Evolutionary conservation across 2,797 vertebrate species (phyloP).

Genomic region (Sciaenops ocellatus): DNA sequence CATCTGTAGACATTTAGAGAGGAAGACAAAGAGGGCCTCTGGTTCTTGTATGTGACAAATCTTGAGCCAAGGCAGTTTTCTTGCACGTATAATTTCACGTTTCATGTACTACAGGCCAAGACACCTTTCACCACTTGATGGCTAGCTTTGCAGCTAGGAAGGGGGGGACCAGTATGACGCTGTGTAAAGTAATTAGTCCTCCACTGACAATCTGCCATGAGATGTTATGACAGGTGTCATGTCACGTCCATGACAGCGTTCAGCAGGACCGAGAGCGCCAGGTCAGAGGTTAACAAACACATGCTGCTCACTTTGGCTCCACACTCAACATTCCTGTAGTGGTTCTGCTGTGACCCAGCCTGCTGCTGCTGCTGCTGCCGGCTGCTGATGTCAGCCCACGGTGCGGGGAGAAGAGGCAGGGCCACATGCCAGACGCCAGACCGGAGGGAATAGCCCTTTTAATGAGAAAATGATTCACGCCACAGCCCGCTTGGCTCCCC

Average conservation of each 20-base stretch:
- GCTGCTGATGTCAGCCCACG: conserved; percentile 65
- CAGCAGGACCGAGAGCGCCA: conserved; percentile 52
- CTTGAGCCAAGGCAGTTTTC: conserved; percentile 30
- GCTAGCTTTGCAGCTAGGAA: conserved; percentile 3
- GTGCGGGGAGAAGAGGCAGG: conserved; percentile 50
- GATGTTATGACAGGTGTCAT: conserved; percentile 85
- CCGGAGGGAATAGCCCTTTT: conserved; percentile 61
- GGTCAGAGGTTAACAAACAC: conserved; percentile 82
- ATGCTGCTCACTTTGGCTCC: conserved; percentile 77
- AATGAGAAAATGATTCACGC: conserved; percentile 79
- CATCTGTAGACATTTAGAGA: conserved; percentile 61
- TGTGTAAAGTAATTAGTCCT: conserved; percentile 78
- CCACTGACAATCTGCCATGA: conserved; percentile 68
- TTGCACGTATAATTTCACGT: conserved; percentile 40
- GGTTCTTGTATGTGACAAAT: conserved; percentile 45
- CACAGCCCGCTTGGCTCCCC: conserved; percentile 63
- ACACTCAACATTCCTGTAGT: conserved; percentile 63
- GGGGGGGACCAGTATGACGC: conserved; percentile 45
- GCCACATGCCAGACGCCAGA: conserved; percentile 75
- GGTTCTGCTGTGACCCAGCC: conserved; percentile 60
- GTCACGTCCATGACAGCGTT: conserved; percentile 73
- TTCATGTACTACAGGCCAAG: conserved; percentile 25
- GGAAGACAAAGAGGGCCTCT: conserved; percentile 17
- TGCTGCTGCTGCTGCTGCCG: conserved; percentile 26
- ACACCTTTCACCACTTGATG: conserved; percentile 55